Evolutionary conservation across 2,797 vertebrate species (phyloP).

Genomic region (Setipinna tenuifilis): DNA sequence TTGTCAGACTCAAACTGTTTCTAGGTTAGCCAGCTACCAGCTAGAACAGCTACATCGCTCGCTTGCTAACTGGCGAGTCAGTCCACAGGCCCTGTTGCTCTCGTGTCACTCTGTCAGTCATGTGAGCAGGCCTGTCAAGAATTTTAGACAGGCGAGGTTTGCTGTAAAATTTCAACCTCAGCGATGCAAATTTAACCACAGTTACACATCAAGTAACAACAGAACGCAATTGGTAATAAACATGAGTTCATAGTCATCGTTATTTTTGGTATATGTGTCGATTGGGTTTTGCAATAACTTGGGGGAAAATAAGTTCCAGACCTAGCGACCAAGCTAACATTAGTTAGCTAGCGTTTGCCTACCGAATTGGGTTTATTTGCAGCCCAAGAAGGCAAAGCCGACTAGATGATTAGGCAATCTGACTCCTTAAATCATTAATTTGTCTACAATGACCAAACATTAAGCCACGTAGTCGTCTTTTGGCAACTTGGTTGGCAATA

Average conservation of each 20-base stretch:
- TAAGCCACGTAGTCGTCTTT: background rate
- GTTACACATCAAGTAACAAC: background rate
- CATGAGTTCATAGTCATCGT: background rate
- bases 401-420: background rate
- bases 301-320: background rate
- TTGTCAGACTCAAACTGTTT: slow-evolving; percentile 4
- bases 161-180: background rate
- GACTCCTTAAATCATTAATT: background rate
- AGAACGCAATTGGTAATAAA: background rate
- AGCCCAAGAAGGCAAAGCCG: background rate
- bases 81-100: slow-evolving; percentile 53
- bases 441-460: background rate
- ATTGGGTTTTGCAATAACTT: background rate
- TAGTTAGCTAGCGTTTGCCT: background rate
- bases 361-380: background rate
- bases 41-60: slow-evolving; percentile 9
- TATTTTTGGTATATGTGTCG: background rate
- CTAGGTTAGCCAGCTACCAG: slow-evolving; percentile 12
- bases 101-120: slow-evolving; percentile 51
- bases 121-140: slow-evolving; percentile 54
- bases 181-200: background rate
- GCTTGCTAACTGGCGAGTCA: slow-evolving; percentile 18
- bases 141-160: slow-evolving; percentile 8
- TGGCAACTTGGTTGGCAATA: background rate
- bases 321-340: slow-evolving; percentile 12